phyloP scores from a whole-genome alignment of 2,113 vertebrate species.

The Asarcornis scutulata region DNA sequence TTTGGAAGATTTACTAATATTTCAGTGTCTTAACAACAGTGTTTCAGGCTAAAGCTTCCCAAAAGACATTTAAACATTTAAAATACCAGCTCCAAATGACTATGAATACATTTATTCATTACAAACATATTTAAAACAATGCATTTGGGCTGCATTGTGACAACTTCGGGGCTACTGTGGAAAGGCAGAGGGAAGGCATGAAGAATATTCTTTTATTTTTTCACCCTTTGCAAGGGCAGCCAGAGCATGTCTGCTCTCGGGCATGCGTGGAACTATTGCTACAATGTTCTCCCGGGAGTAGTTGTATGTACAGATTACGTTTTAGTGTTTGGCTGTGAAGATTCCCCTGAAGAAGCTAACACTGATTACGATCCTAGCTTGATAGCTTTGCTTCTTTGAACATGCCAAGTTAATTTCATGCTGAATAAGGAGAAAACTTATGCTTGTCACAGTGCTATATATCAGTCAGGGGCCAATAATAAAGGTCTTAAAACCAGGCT shows the following conservation, averaged over 20 bases:
- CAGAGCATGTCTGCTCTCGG: background rate
- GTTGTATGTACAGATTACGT: background rate
- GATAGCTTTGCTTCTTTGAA: constrained; percentile 40
- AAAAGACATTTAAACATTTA: constrained; percentile 38
- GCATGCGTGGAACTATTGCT: background rate
- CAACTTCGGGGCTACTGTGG: constrained; percentile 1
- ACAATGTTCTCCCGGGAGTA: background rate
- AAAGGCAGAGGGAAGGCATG: background rate
- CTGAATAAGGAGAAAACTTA: constrained; percentile 54
- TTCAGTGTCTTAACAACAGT: constrained; percentile 62
- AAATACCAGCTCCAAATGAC: constrained; percentile 20
- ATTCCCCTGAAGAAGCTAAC: constrained; percentile 14
- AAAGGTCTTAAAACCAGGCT: background rate
- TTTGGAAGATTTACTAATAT: constrained; percentile 68
- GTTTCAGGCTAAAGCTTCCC: constrained; percentile 57
- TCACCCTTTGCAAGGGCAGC: background rate
- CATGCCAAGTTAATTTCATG: constrained; percentile 53
- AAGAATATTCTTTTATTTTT: background rate
- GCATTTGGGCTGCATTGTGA: background rate
- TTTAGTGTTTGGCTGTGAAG: background rate
- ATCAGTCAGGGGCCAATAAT: constrained; percentile 34
- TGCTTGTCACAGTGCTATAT: constrained; percentile 16
- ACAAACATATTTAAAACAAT: background rate
- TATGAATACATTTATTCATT: background rate
- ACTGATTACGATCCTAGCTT: background rate